These are phyloP conservation scores for Junco hyemalis DNA, from an alignment of 2,113 vertebrate species.

Conservation along the genomic window DNA sequence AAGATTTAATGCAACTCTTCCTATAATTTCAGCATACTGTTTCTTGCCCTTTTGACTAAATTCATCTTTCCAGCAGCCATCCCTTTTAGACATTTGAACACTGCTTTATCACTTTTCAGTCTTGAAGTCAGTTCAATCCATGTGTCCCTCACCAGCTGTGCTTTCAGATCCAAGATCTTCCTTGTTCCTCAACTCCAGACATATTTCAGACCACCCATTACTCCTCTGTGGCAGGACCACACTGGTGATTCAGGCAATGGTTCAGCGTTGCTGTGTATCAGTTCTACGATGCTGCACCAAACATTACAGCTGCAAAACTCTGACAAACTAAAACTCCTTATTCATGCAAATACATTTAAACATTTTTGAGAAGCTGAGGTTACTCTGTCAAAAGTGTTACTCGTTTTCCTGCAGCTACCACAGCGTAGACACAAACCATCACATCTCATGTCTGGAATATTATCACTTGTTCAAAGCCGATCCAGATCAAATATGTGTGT, in stretches of 20 bases:
- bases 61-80: not conserved
- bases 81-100: not conserved
- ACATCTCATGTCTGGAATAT: not conserved
- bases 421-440: not conserved
- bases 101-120: not conserved
- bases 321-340: not conserved
- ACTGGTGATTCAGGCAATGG: not conserved
- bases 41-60: not conserved
- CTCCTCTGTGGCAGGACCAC: not conserved
- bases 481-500: not conserved
- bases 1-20: not conserved
- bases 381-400: not conserved
- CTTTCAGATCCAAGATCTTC: not conserved
- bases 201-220: not conserved
- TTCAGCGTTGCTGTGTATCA: not conserved
- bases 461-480: not conserved
- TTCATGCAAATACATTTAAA: conserved; percentile 4
- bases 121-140: not conserved
- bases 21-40: not conserved
- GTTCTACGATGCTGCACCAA: not conserved
- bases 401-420: not conserved
- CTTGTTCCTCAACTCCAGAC: not conserved
- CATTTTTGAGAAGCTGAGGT: not conserved
- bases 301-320: not conserved
- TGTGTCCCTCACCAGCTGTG: not conserved